Evolutionary conservation across 1,140 invertebrate genomes (phyloP), one percentile per base, ranked within the genome.

Genomic region (Mylabris phalerata): DNA sequence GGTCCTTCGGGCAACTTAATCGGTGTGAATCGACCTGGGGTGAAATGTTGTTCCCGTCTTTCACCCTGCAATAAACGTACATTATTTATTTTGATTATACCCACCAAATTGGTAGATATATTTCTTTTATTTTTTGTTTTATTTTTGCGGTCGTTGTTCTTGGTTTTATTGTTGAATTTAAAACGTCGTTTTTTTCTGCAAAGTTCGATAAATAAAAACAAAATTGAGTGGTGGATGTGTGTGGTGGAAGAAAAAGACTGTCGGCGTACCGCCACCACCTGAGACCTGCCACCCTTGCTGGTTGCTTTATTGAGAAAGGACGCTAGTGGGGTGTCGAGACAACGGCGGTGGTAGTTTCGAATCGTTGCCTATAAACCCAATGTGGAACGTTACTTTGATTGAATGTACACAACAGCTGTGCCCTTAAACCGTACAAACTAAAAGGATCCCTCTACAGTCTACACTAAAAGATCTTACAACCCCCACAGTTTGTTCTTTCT

Each of bases 1-100:
- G 78, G 75, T 59, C 80, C 82, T 62, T 87, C 84, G 13, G 84
- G 84, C 57, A 88, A 77, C 72, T 84, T 84, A 63, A 86, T 79
- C 3, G 84, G 80, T 10, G 85, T 87, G 72, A 87, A 82, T 50
- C 80, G 75, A 1, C 82, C 82, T 0, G 81, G 80, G 25, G 77
- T 78, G 50, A 82, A 78, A 54, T 82, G 78, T 58, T 81, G 80
- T 62, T 84, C 83, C 50, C 80, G 69, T 66, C 79, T 71, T 61
- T 85, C 84, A 40, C 81, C 82, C 83, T 84, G 69, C 1, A 68
- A 66, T 39, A 10, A 56, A 62, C 51, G 43, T 57, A 43, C 47
- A 50, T 55, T 46, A 55, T 55, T 55, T 55, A 55, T 55, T 55
- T 55, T 55, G 32, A 32, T 32, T 32, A 19, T 2, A 32, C 32